phyloP scores from a whole-genome alignment of 2,113 vertebrate species.

The Spilogale gracilis region DNA sequence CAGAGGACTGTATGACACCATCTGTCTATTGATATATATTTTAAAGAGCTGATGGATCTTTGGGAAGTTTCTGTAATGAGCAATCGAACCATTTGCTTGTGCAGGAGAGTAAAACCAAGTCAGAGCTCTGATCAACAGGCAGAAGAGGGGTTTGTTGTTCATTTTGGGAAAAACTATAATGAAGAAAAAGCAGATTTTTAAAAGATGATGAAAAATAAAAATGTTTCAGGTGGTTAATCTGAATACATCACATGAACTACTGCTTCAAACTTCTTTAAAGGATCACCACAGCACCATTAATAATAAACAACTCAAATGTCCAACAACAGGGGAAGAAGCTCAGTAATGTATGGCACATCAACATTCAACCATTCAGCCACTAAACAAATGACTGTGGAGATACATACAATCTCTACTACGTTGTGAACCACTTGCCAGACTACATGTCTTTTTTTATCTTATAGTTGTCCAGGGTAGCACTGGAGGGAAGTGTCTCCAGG shows the following conservation, averaged over 20 bases:
- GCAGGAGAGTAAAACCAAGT: background rate
- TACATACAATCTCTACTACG: background rate
- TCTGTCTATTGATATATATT: background rate
- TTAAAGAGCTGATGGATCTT: background rate
- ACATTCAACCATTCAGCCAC: background rate
- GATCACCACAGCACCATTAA: background rate
- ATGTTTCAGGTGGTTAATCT: background rate
- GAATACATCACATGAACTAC: background rate
- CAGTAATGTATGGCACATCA: background rate
- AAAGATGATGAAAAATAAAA: constrained; percentile 12
- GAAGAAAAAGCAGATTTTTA: constrained; percentile 15
- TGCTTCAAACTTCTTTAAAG: background rate
- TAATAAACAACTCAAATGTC: background rate
- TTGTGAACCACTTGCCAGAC: background rate
- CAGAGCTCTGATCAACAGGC: background rate
- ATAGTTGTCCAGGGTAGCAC: background rate
- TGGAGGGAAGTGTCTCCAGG: background rate
- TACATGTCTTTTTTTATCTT: background rate
- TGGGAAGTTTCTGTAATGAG: background rate
- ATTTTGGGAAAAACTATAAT: background rate
- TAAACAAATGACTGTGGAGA: background rate
- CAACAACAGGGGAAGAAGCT: background rate
- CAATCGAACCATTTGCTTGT: background rate
- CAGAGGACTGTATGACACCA: background rate
- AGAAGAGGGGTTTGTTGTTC: background rate